Evolutionary conservation across 2,113 vertebrate species (phyloP), one percentile per base, ranked within the genome.

Genomic region (Stercorarius parasiticus): DNA sequence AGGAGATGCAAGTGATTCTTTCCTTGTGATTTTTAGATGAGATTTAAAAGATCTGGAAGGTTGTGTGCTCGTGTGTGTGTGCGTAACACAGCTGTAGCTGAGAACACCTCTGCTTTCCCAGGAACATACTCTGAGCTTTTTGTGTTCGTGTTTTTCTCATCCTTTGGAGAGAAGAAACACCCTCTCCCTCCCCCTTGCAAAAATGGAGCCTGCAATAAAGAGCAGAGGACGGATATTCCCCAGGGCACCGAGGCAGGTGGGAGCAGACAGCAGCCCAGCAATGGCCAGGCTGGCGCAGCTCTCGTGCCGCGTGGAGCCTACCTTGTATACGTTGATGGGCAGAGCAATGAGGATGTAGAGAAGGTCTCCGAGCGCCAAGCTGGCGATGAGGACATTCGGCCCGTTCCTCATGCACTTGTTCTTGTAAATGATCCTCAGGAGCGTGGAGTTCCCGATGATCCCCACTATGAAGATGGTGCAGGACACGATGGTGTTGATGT

Each of bases 401-500:
- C 99, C 99, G 0, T 99, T 99, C 94, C 99, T 98, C 99, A 99
- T 99, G 80, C 99, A 99, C 97, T 99, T 99, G 97, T 99, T 99
- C 97, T 99, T 99, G 95, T 99, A 99, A 80, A 99, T 99, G 97
- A 99, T 99, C 96, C 98, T 97, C 73, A 99, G 98, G 80, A 99
- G 98, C 1, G 99, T 98, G 7, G 99, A 98, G 96, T 99, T 99
- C 40, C 99, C 99, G 1, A 99, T 98, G 97, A 99, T 99, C 8
- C 99, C 99, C 52, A 99, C 98, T 8, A 99, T 76, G 76, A 99
- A 99, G 96, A 99, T 99, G 74, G 98, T 85, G 91, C 99, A 99
- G 95, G 99, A 99, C 78, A 99, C 98, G 12, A 99, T 86, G 50
- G 99, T 99, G 96, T 99, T 99, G 91, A 99, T 98, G 53, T 99